Base-by-base conservation (phyloP, 2,888 invertebrate genomes). In the Brenthis daphne region DNA sequence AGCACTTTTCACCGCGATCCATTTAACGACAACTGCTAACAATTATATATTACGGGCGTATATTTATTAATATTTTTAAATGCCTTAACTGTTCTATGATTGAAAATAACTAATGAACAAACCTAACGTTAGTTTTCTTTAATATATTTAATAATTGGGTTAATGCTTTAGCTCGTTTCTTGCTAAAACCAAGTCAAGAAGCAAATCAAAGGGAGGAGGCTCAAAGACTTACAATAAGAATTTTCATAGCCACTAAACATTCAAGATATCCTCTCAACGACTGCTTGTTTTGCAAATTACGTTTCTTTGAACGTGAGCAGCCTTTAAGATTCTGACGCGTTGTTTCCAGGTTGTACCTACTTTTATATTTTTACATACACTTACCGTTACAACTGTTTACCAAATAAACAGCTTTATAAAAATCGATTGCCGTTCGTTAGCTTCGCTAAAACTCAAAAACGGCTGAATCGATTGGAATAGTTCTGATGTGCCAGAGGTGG, bases 1-100 rank as follows among this genome's bases (percentile, higher is more conserved):
- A 70, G 64, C 71, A 73, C 72, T 71, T 71, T 73, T 71, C 72
- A 71, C 68, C 64, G 58, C 63, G 66, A 64, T 64, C 57, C 56
- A 55, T 56, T 71, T 71, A 68, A 51, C 53, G 58, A 64, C 50
- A 68, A 64, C 61, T 63, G 58, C 37, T 13, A 48, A 61, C 60
- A 56, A 51, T 67, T 67, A 63, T 51, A 48, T 37, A 54, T 61
- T 43, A 56, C 56, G 56, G 37, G 50, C 50, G 56, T 50, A 16
- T 13, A 55, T 37, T 53, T 63, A 33, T n/a, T 33, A 33, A 33
- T 33, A 37, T 11, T 43, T 43, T 43, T 37, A 37, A 37, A 29
- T 4, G 29, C 8, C 37, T 37, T 37, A 37, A 37, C 37, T 8
- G 37, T 37, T 37, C 6, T 4, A 29, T 37, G 37, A 37, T 37